Conservation (phyloP, 2,888 invertebrate species). For the Synergus umbraculus region DNA sequence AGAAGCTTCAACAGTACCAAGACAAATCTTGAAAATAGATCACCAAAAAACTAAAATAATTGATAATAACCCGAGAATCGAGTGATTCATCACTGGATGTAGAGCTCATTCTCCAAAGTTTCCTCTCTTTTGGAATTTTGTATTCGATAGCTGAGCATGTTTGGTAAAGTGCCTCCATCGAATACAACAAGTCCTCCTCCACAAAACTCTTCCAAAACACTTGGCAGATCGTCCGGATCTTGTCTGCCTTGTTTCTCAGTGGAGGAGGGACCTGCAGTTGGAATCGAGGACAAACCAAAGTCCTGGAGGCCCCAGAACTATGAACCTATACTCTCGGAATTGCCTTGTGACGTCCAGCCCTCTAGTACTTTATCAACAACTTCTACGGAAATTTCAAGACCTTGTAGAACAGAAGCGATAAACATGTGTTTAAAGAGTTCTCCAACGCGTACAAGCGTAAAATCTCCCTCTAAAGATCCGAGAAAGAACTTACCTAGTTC, state of each 20-base stretch:
- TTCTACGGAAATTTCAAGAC: slow-evolving; percentile 52
- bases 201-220: slow-evolving; percentile 12
- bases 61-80: slow-evolving; percentile 8
- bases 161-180: slow-evolving; percentile 70
- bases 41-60: not conserved
- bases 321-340: slow-evolving; percentile 59
- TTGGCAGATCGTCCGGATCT: slow-evolving; percentile 52
- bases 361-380: slow-evolving; percentile 43
- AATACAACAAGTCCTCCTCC: slow-evolving; percentile 67
- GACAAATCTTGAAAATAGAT: not conserved
- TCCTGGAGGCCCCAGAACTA: slow-evolving; percentile 65
- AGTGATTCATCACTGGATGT: not conserved
- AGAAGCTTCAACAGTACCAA: not conserved
- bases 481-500: slow-evolving; percentile 47
- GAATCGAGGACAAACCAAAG: slow-evolving; percentile 65
- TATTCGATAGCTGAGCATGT: slow-evolving; percentile 60
- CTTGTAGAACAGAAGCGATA: slow-evolving; percentile 56
- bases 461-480: slow-evolving; percentile 58
- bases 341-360: slow-evolving; percentile 57
- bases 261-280: slow-evolving; percentile 59
- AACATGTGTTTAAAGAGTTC: slow-evolving; percentile 50
- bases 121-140: not conserved
- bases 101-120: not conserved
- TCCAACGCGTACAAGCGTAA: slow-evolving; percentile 47
- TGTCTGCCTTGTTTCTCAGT: slow-evolving; percentile 69